phyloP scores from a whole-genome alignment of 2,113 vertebrate species.

The Toxotes jaculatrix region DNA sequence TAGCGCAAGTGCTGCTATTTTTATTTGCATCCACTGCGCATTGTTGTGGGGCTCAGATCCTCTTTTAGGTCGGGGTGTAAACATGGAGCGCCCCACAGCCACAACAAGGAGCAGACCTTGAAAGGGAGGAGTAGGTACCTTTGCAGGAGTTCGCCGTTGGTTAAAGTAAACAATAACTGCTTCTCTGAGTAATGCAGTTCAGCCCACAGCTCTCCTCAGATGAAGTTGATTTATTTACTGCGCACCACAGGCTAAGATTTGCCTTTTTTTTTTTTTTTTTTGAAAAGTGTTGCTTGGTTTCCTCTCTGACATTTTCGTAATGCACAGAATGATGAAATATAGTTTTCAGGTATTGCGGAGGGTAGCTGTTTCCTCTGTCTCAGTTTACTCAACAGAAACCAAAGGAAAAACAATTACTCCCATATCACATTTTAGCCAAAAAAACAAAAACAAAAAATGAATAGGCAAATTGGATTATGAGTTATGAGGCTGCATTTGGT shows the following conservation, averaged over 20 bases:
- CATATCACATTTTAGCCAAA: neutral
- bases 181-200: slow-evolving; percentile 64
- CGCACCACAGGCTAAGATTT: slow-evolving; percentile 51
- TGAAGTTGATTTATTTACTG: slow-evolving; percentile 68
- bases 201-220: slow-evolving; percentile 53
- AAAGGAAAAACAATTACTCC: slow-evolving; percentile 26
- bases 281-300: slow-evolving; percentile 56
- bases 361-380: slow-evolving; percentile 1
- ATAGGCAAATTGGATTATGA: slow-evolving; percentile 41
- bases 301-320: slow-evolving; percentile 58
- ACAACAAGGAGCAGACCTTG: slow-evolving; percentile 57
- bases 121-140: slow-evolving; percentile 49
- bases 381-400: slow-evolving; percentile 40
- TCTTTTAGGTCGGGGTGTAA: slow-evolving; percentile 62
- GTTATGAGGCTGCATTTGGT: slow-evolving; percentile 30
- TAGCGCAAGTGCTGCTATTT: slow-evolving; percentile 67
- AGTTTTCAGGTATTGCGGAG: slow-evolving; percentile 46
- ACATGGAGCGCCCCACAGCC: slow-evolving; percentile 59
- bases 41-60: slow-evolving; percentile 56
- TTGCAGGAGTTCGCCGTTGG: slow-evolving; percentile 47
- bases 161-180: slow-evolving; percentile 74
- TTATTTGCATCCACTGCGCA: slow-evolving; percentile 57
- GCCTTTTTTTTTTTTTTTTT: slow-evolving; percentile 39
- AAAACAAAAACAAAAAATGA: neutral
- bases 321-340: slow-evolving; percentile 61